phyloP scores from a whole-genome alignment of 92 coral and sea anemone genomes.

The Virgularia gustaviana region DNA sequence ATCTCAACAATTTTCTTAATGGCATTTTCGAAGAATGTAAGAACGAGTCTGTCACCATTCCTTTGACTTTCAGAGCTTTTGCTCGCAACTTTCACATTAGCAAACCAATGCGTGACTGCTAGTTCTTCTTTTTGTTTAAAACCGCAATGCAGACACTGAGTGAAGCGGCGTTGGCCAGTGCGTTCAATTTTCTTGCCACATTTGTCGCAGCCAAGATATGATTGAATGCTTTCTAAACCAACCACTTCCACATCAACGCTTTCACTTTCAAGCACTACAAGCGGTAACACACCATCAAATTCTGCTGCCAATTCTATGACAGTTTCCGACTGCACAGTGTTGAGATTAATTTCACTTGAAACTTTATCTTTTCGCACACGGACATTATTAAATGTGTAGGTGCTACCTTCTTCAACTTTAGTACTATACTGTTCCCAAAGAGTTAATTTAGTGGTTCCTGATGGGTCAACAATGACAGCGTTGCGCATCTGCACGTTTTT shows the following conservation, averaged over 20 bases:
- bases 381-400: slow-evolving; percentile 28
- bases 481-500: slow-evolving; percentile 26
- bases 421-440: slow-evolving; percentile 38
- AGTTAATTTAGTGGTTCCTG: slow-evolving; percentile 33
- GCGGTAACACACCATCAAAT: background rate
- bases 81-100: too few relatives aligned
- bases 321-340: background rate
- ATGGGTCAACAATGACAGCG: slow-evolving; percentile 39
- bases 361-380: slow-evolving; percentile 47
- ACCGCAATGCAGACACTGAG: too few relatives aligned
- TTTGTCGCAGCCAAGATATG: slow-evolving; percentile 1
- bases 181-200: slow-evolving; percentile 10
- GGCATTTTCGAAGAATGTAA: too few relatives aligned
- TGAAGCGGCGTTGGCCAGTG: too few relatives aligned
- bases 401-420: slow-evolving; percentile 7
- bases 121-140: too few relatives aligned
- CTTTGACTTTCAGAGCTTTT: too few relatives aligned
- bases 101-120: too few relatives aligned
- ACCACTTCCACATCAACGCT: slow-evolving; percentile 23
- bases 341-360: background rate
- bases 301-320: background rate
- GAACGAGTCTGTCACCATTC: too few relatives aligned
- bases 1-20: too few relatives aligned
- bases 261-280: slow-evolving; percentile 25
- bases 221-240: slow-evolving; percentile 12